Evolutionary conservation across 37 sponge, comb jelly and placozoan genomes (phyloP).

Genomic region (Petrosia ficiformis): DNA sequence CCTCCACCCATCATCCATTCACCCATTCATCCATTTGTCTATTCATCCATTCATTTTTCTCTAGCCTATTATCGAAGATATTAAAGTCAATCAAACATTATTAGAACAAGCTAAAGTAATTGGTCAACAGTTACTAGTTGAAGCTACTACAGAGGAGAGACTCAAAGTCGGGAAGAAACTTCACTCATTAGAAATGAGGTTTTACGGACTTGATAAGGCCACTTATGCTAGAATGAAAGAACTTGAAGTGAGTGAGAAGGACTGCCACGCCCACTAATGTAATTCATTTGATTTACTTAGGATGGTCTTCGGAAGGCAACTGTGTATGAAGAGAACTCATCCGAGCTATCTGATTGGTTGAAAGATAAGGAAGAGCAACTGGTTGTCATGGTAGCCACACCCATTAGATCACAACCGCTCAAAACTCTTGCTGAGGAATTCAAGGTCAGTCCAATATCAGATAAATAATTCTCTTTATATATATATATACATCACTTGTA

Average conservation of each 20-base stretch:
- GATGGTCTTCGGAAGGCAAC: conserved; percentile 37
- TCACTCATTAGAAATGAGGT: conserved; percentile 20
- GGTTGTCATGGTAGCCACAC: not conserved
- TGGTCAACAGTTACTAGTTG: conserved; percentile 33
- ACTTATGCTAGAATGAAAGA: conserved; percentile 34
- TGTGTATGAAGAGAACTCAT: conserved; percentile 31
- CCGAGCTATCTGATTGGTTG: conserved; percentile 33
- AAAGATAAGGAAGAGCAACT: not conserved
- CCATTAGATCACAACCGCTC: not conserved
- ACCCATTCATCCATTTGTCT: too few species aligned
- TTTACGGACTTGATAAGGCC: conserved; percentile 22
- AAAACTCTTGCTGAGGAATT: not conserved
- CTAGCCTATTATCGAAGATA: conserved; percentile 44
- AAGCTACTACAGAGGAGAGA: conserved; percentile 30
- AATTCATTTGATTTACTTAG: conserved; percentile 8
- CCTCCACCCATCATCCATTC: too few species aligned
- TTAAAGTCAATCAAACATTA: conserved; percentile 16
- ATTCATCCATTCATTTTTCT: not conserved
- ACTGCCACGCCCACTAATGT: not conserved
- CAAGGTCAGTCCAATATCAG: too few species aligned
- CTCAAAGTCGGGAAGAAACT: conserved; percentile 44
- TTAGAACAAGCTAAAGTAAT: conserved; percentile 44
- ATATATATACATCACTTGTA: too few species aligned
- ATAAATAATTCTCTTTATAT: too few species aligned
- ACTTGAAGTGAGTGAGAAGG: conserved; percentile 1